Percentiles rank a stretch among this genome's conserved stretches.
These are phyloP conservation scores for Terrapene triunguis DNA, from an alignment of 2,113 vertebrate genomes.

Conservation along the genomic window DNA sequence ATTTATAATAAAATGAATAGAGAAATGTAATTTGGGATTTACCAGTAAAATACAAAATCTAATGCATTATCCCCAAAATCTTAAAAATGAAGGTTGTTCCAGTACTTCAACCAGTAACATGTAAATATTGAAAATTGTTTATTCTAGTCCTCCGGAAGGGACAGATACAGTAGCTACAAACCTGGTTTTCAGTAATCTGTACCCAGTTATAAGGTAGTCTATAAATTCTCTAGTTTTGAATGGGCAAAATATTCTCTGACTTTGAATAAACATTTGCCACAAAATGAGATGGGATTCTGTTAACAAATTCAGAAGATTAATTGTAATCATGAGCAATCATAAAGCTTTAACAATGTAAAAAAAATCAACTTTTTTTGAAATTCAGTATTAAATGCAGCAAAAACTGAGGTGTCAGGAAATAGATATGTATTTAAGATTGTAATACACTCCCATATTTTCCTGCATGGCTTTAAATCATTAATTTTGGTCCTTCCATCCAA, in stretches of 20 bases:
- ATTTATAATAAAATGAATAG: neutral
- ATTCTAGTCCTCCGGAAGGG: neutral
- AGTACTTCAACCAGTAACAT: neutral
- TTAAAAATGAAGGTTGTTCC: neutral
- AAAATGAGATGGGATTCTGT: neutral
- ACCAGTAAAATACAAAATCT: neutral
- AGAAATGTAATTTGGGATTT: neutral
- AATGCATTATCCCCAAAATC: neutral
- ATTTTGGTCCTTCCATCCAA: neutral
- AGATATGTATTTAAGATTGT: neutral
- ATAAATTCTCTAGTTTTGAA: neutral
- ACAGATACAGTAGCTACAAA: neutral
- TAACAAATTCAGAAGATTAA: neutral
- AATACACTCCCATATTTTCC: neutral
- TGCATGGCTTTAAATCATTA: neutral
- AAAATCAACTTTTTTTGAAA: neutral
- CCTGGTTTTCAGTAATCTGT: neutral
- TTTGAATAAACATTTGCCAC: slow-evolving; percentile 3
- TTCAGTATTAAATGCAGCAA: neutral
- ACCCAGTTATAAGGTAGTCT: neutral
- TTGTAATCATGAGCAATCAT: neutral
- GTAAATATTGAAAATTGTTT: neutral
- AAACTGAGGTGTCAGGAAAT: neutral
- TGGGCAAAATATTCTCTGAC: neutral
- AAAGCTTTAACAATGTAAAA: neutral